A percentile compares a stretch with the other conserved stretches of the same genome.
These are phyloP conservation scores for Phorcus lineatus DNA, from an alignment of 2,888 invertebrate genomes.

Conservation along the genomic window DNA sequence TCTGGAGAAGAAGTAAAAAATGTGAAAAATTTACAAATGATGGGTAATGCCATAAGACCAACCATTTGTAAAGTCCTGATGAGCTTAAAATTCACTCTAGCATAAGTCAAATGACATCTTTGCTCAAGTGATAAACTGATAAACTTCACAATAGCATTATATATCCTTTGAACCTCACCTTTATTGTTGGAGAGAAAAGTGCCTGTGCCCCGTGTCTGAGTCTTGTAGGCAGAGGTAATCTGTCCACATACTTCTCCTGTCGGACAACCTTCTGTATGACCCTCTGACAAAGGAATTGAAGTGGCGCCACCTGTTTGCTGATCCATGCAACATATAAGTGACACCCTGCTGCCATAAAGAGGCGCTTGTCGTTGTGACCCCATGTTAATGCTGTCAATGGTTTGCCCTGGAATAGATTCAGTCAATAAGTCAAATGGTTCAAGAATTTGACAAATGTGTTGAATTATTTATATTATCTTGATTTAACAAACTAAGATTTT, in stretches of 20 bases:
- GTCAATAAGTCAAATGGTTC: too few relatives aligned
- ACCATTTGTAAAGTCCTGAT: too few relatives aligned
- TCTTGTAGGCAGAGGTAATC: constrained; percentile 90
- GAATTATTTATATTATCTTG: too few relatives aligned
- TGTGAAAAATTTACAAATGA: too few relatives aligned
- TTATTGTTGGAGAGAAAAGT: constrained; percentile 85
- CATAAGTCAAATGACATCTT: too few relatives aligned
- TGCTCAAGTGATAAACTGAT: too few relatives aligned
- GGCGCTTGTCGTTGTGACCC: constrained; percentile 97
- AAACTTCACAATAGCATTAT: too few relatives aligned
- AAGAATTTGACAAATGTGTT: too few relatives aligned
- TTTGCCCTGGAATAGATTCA: constrained; percentile 72
- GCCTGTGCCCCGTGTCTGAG: constrained; percentile 77
- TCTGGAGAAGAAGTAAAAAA: too few relatives aligned
- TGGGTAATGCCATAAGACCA: too few relatives aligned
- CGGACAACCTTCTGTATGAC: constrained; percentile 73
- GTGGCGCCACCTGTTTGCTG: constrained; percentile 90
- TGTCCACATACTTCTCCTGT: constrained; percentile 84
- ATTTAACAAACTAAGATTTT: too few relatives aligned
- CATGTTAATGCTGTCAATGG: constrained; percentile 95
- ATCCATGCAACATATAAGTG: constrained; percentile 94
- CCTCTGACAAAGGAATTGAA: constrained; percentile 91
- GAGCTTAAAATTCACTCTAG: too few relatives aligned
- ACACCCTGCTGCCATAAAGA: constrained; percentile 94
- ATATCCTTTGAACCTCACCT: constrained; percentile 85